These are phyloP conservation scores for Nomada fucata DNA, from an alignment of 2,888 invertebrate species.

Conservation along the genomic window DNA sequence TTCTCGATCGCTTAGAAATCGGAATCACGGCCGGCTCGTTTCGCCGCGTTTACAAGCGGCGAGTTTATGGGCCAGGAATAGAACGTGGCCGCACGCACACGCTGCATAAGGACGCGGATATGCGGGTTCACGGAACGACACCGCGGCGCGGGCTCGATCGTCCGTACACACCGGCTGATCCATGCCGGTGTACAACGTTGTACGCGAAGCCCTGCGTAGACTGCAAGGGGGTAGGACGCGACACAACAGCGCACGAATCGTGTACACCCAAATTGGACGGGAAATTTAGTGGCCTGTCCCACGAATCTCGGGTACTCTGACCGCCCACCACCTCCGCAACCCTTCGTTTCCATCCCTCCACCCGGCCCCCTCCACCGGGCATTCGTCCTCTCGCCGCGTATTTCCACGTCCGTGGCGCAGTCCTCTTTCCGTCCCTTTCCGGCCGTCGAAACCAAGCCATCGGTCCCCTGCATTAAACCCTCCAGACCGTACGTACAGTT, in stretches of 20 bases:
- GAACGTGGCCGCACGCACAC: conserved; percentile 23
- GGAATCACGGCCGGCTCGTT: conserved; percentile 17
- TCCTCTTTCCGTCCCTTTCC: conserved; percentile 59
- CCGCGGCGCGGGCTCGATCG: conserved; percentile 55
- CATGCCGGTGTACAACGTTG: conserved; percentile 60
- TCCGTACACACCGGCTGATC: conserved; percentile 59
- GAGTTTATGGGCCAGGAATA: conserved; percentile 39
- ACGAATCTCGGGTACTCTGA: conserved; percentile 72
- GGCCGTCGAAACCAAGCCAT: conserved; percentile 63
- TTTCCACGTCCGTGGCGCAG: conserved; percentile 21
- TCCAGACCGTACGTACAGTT: conserved; percentile 30
- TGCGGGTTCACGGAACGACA: conserved; percentile 62
- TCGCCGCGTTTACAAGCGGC: conserved; percentile 16
- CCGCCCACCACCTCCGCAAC: conserved; percentile 28
- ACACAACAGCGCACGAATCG: conserved; percentile 74
- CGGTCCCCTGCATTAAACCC: conserved; percentile 54
- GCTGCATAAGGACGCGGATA: conserved; percentile 60
- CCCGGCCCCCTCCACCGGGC: no score
- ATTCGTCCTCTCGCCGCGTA: neutral
- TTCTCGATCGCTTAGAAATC: conserved; percentile 27
- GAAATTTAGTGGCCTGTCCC: conserved; percentile 82
- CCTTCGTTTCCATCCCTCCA: conserved; percentile 11
- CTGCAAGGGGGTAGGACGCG: conserved; percentile 35
- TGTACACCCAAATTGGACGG: conserved; percentile 82
- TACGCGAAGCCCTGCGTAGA: conserved; percentile 23